Evolutionary conservation across 1,140 invertebrate species (phyloP).

Genomic region (Melipona quadrifasciata): DNA sequence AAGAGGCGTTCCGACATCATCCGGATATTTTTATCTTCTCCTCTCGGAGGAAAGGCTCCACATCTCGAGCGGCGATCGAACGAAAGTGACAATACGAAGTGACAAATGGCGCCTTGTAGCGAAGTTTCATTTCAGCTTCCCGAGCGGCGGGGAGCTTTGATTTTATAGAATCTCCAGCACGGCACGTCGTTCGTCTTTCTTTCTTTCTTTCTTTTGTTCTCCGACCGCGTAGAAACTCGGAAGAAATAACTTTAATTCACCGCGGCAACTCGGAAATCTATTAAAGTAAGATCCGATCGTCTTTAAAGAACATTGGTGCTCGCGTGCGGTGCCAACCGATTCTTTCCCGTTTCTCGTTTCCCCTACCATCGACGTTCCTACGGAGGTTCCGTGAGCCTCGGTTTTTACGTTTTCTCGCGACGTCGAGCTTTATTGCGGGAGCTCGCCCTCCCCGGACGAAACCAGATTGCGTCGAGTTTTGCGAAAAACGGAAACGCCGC

Average conservation of each 20-base stretch:
- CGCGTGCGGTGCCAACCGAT: conserved; percentile 21
- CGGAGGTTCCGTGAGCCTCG: background rate
- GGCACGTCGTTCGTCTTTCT: background rate
- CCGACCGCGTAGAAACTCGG: background rate
- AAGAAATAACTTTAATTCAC: conserved; percentile 46
- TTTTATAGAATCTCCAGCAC: conserved; percentile 12
- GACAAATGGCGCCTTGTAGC: conserved; percentile 42
- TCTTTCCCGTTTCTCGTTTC: background rate
- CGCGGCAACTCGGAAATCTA: conserved; percentile 28
- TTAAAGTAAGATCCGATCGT: conserved; percentile 47
- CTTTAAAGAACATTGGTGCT: conserved; percentile 46
- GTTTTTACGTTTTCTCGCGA: background rate
- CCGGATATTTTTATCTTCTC: background rate
- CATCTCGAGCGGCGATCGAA: background rate
- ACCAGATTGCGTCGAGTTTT: conserved; percentile 2
- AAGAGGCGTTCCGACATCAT: too few species aligned
- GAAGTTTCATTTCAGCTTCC: background rate
- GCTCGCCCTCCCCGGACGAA: background rate
- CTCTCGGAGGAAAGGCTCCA: background rate
- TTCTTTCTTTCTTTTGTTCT: background rate
- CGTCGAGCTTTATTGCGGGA: conserved; percentile 4
- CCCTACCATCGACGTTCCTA: too few species aligned
- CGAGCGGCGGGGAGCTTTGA: background rate
- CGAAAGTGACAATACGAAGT: conserved; percentile 27
- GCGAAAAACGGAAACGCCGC: background rate